phyloP scores from a whole-genome alignment of 2,797 vertebrate species.

The Rhinoraja longicauda region DNA sequence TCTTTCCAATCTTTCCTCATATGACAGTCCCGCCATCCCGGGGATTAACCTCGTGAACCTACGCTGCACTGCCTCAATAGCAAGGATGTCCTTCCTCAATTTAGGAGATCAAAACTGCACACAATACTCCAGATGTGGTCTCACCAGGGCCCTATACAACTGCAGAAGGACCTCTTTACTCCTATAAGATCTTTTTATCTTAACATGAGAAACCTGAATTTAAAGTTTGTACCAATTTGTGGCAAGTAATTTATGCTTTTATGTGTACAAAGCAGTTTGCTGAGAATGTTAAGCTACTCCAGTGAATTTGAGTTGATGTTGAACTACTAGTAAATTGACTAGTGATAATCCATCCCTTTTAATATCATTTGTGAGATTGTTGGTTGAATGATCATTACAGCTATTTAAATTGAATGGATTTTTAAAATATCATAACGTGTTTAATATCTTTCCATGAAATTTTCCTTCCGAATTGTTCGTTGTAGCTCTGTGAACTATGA shows the following conservation, averaged over 20 bases:
- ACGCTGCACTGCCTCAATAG: too few relatives aligned
- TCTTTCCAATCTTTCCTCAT: too few relatives aligned
- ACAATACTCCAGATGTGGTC: too few relatives aligned
- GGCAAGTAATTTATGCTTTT: background rate
- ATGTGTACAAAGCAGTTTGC: background rate
- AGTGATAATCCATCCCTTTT: background rate
- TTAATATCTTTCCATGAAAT: background rate
- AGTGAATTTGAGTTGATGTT: background rate
- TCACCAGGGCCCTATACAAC: too few relatives aligned
- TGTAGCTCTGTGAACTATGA: too few relatives aligned
- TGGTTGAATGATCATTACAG: background rate
- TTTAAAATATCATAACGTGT: background rate
- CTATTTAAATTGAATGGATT: background rate
- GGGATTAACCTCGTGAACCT: too few relatives aligned
- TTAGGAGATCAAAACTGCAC: too few relatives aligned
- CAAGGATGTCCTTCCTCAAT: too few relatives aligned
- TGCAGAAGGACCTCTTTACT: too few relatives aligned
- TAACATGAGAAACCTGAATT: background rate
- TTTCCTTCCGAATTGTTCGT: too few relatives aligned
- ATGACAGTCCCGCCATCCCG: too few relatives aligned
- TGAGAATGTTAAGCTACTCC: background rate
- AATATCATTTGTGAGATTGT: background rate
- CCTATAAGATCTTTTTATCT: background rate
- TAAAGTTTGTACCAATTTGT: background rate
- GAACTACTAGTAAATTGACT: too few relatives aligned